Base-by-base conservation (phyloP, 2,888 invertebrate genomes). In the Aphodius sticticus region DNA sequence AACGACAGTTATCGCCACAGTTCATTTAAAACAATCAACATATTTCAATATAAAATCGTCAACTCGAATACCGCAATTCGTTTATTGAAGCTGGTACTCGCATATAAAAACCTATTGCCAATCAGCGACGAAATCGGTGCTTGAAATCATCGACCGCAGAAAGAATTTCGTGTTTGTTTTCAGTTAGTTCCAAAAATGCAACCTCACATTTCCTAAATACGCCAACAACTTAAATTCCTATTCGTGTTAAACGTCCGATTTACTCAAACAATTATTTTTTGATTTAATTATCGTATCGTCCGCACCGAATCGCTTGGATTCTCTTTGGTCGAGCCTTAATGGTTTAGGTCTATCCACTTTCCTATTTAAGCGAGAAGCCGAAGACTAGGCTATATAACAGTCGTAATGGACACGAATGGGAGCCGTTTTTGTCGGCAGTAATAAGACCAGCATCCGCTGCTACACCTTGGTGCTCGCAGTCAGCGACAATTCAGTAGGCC, bases 81-180 rank as follows among this genome's bases (percentile, higher is more conserved):
- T 12, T 53, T 53, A 53, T 53, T 53, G 53, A 7, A 5, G 4
- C 53, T 9, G 12, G 53, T 53, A 2, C 53, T 5, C 7, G 7
- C 53, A 53, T 3, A 12, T 5, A 53, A 53, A 53, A 53, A 53
- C 53, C 53, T 9, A 53, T 53, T 12, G 53, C 9, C 53, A 53
- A 53, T 53, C 53, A 53, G 53, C 53, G 3, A 9, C 53, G 4
- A 12, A 53, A 53, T 53, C 12, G 53, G 12, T 12, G 53, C 9
- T 53, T 53, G 53, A 53, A 53, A 53, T 53, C 53, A 3, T 53
- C 7, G 53, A 53, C 53, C 53, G 53, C 53, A 53, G 7, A 53
- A 53, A 53, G 53, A 53, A 53, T 53, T 53, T 53, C 53, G 53
- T 53, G 53, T 53, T 53, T 53, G 53, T 53, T 53, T 53, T 53